Evolutionary conservation across 1,140 invertebrate species (phyloP), one percentile per base, ranked within the genome.

Genomic region (Megalopta genalis): DNA sequence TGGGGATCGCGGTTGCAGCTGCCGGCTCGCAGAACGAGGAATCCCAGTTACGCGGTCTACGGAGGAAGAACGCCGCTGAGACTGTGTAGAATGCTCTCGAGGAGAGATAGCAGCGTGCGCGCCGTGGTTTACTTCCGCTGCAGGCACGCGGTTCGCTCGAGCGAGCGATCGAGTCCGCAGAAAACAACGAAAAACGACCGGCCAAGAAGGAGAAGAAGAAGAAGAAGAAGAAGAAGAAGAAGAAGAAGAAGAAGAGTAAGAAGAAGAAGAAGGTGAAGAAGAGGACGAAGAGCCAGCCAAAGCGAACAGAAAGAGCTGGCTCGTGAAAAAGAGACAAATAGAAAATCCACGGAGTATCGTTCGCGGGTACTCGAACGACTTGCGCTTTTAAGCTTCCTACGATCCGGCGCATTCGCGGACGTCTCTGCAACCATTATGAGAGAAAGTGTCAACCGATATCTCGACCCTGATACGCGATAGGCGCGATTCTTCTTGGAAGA

Each of bases 61-160:
- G 49, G n/a, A 57, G 21, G 49, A 79, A 77, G 57, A 72, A 63
- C 81, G 68, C 23, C 60, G 67, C 49, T 73, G 52, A 39, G 75
- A 46, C 57, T 62, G 59, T 70, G 59, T 27, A 80, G 71, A 77
- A 76, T 57, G 62, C 71, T 68, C 52, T 42, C n/a, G 46, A 16
- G n/a, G 21, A 76, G 42, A 85, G 42, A 85, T 84, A 74, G 52
- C 66, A 49, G 57, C 62, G 57, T 65, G 77, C 23, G 60, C 59
- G n/a, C 52, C 54, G 54, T 71, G 82, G 72, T 85, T 84, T 81
- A 85, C 82, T 84, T 84, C 63, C 79, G 73, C 66, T 60, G 73
- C 14, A 81, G 46, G 46, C 69, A 64, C 57, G 68, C 60, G 73
- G 67, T 46, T 59, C 68, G 52, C 3, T 60, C 46, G 67, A 70